Evolutionary conservation across 2,888 invertebrate genomes (phyloP), one percentile per base, ranked within the genome.

Genomic region (Uloborus plumipes): DNA sequence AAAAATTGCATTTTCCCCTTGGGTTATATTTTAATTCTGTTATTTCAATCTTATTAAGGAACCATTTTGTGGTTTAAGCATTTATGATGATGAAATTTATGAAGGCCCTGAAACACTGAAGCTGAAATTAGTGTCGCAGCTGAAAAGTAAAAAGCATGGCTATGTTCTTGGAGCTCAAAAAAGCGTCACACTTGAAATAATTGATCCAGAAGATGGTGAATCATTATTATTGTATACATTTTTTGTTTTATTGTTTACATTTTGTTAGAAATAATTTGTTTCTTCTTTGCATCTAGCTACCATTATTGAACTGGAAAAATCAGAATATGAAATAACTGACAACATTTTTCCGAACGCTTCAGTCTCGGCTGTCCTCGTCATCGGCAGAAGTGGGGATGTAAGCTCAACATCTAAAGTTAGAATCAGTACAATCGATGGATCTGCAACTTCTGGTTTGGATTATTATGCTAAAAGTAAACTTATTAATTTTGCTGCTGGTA

Each of bases 381-480:
- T 89, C 15, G 70, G 87, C 4, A 86, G 89, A 64, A 85, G 83
- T 18, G 89, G 89, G 0, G 89, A 89, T 81, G 80, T 86, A 7
- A 87, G 86, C 47, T 77, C 86, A 69, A 82, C 87, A 20, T 87
- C 88, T 14, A 87, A 85, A 80, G 88, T 89, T 6, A 84, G 88
- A 58, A 87, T 88, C 76, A 88, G 87, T 69, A 89, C 89, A 0
- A 86, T 88, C 58, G 89, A 89, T 86, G 89, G 88, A 11, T 88
- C 89, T 22, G 89, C 89, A 0, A 85, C 86, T 69, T 88, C 89
- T 15, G 89, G 89, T 1, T 71, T 87, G 16, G 89, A 89, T 85
- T 89, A 89, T 84, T 87, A 87, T 75, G 87, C 89, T 0, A 88
- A 87, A 70, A 88, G 88, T 84, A 85, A 86, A 64, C 64, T 88